A percentile compares a stretch with the other conserved stretches of the same genome.
Evolutionary conservation across 1,140 invertebrate species (phyloP).

Genomic region (Geopemphigus sp.): DNA sequence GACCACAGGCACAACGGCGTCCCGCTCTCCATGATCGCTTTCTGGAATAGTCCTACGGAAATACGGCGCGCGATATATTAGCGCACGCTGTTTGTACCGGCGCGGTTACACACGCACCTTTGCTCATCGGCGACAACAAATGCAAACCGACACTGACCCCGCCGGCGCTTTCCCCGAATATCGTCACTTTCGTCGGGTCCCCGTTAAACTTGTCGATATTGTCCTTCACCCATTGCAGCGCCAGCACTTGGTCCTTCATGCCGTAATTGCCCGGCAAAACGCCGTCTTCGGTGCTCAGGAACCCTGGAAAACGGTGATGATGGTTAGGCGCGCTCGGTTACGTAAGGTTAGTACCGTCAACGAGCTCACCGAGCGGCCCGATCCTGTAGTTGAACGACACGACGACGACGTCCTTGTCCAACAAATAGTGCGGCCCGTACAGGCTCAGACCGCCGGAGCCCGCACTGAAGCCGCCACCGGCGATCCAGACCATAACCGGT

Average conservation of each 20-base stretch:
- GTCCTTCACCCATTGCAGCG: constrained; percentile 51
- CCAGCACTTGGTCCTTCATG: constrained; percentile 51
- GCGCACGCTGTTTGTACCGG: too few relatives aligned
- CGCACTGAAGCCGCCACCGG: constrained; percentile 63
- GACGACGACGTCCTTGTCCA: constrained; percentile 62
- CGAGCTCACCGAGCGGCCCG: constrained; percentile 57
- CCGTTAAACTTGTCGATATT: constrained; percentile 52
- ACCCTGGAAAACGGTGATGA: constrained; percentile 51
- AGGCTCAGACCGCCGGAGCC: constrained; percentile 61
- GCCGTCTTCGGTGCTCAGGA: constrained; percentile 51
- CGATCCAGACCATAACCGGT: constrained; percentile 65
- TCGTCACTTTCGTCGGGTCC: constrained; percentile 50
- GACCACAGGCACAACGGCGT: constrained; percentile 64
- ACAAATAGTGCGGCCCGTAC: constrained; percentile 59
- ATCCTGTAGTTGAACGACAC: constrained; percentile 67
- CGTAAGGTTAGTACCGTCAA: too few relatives aligned
- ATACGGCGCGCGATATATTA: too few relatives aligned
- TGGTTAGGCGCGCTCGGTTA: too few relatives aligned
- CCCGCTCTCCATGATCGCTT: constrained; percentile 67
- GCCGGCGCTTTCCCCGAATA: constrained; percentile 52
- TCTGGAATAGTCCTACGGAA: constrained; percentile 61
- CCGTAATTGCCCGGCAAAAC: constrained; percentile 51
- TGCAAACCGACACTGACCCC: constrained; percentile 37
- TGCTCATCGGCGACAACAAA: constrained; percentile 51
- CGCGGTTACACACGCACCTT: too few relatives aligned